phyloP scores from a whole-genome alignment of 2,888 invertebrate genomes.

The Napeogenes sylphis region DNA sequence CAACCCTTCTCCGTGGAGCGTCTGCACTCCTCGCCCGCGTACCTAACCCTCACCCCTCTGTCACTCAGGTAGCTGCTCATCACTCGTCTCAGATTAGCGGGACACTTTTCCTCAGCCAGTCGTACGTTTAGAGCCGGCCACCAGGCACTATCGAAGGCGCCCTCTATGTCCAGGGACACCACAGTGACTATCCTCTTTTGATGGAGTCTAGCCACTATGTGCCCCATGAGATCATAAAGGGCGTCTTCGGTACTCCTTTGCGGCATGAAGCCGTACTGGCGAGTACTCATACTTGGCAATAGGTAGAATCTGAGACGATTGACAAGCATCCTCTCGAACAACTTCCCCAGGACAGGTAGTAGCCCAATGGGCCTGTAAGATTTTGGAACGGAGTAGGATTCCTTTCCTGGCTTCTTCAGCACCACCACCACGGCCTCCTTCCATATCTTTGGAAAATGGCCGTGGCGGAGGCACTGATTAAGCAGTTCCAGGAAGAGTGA shows the following conservation, averaged over 20 bases:
- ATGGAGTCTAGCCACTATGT: not conserved
- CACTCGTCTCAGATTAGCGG: constrained; percentile 3
- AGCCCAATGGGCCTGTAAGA: no score
- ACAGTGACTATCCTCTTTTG: constrained; percentile 8
- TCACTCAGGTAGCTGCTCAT: constrained; percentile 14
- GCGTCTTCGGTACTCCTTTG: not conserved
- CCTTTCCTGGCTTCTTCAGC: no score
- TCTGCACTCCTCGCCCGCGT: constrained; percentile 8
- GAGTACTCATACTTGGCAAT: no score
- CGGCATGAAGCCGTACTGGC: no score
- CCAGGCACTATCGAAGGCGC: constrained; percentile 41
- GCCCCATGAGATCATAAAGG: not conserved
- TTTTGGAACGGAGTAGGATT: no score
- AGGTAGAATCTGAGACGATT: no score
- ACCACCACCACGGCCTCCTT: no score
- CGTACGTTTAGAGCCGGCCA: constrained; percentile 32
- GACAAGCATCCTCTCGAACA: no score
- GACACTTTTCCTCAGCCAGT: constrained; percentile 23
- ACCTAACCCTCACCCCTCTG: constrained; percentile 15
- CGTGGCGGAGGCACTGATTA: no score
- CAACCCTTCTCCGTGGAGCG: constrained; percentile 22
- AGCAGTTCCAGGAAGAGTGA: no score
- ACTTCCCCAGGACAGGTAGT: no score
- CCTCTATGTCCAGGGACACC: constrained; percentile 33
- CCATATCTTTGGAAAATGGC: no score